phyloP scores from a whole-genome alignment of 2,113 vertebrate genomes.

The Lampris incognitus region DNA sequence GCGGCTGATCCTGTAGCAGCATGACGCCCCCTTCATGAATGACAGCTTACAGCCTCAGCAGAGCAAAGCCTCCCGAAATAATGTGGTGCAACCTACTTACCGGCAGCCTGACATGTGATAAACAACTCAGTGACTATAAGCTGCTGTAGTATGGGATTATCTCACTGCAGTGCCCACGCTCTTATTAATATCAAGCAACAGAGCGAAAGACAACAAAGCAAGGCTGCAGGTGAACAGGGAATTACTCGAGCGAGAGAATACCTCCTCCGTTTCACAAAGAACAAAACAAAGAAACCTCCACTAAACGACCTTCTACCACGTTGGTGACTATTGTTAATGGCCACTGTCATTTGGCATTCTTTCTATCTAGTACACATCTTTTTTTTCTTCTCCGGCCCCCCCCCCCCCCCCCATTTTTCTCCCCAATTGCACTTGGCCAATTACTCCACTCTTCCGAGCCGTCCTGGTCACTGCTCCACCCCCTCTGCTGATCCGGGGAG shows the following conservation, averaged over 20 bases:
- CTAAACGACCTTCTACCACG: too few species aligned
- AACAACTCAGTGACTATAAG: background rate
- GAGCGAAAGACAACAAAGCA: too few species aligned
- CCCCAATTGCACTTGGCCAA: too few species aligned
- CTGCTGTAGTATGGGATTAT: background rate
- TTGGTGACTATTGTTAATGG: too few species aligned
- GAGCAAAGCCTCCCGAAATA: conserved; percentile 7
- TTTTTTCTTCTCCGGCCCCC: too few species aligned
- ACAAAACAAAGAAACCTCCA: too few species aligned
- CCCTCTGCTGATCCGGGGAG: too few species aligned
- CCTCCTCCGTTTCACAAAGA: background rate
- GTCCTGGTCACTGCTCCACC: too few species aligned
- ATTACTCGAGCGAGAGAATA: background rate
- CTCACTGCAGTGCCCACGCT: background rate
- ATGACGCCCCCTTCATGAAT: background rate
- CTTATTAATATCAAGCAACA: background rate
- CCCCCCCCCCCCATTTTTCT: too few species aligned
- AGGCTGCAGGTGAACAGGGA: background rate
- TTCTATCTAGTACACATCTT: too few species aligned
- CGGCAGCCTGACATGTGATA: conserved; percentile 2
- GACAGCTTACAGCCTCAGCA: conserved; percentile 19
- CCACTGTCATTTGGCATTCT: too few species aligned
- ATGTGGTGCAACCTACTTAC: background rate
- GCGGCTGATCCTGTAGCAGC: background rate
- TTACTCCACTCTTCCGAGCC: too few species aligned